Evolutionary conservation across 2,888 invertebrate species (phyloP).

Genomic region (Aphidoletes aphidimyza): DNA sequence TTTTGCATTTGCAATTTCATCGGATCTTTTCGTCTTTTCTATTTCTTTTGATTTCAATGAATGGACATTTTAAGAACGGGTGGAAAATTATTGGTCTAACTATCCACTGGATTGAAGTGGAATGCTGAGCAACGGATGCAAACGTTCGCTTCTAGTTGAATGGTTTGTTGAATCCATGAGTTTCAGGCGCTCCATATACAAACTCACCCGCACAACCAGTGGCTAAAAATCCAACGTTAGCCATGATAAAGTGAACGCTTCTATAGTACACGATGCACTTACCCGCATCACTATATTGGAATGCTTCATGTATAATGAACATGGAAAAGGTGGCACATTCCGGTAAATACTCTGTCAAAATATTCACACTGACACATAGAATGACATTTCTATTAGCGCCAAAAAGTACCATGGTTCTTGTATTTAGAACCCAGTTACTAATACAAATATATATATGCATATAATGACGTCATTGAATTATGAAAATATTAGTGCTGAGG

Average conservation of each 20-base stretch:
- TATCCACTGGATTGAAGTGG: slow-evolving; percentile 31
- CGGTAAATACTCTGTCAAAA: background rate
- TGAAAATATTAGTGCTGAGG: too few species aligned
- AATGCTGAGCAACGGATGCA: background rate
- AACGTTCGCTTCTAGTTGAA: slow-evolving; percentile 31
- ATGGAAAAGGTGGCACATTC: slow-evolving; percentile 42
- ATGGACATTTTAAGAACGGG: background rate
- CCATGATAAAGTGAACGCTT: slow-evolving; percentile 10
- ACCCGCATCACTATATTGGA: background rate
- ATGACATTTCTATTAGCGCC: too few species aligned
- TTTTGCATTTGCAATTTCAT: slow-evolving; percentile 6
- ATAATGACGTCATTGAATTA: too few species aligned
- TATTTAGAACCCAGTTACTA: too few species aligned
- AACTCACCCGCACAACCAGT: background rate
- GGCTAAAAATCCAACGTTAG: background rate
- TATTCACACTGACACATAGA: too few species aligned
- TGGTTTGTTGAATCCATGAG: slow-evolving; percentile 41
- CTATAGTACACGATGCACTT: background rate
- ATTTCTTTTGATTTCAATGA: slow-evolving; percentile 37
- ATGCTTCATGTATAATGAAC: slow-evolving; percentile 40
- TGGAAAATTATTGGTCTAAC: slow-evolving; percentile 27
- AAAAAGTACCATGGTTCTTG: too few species aligned
- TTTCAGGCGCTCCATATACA: background rate
- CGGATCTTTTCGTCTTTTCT: background rate
- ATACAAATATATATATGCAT: too few species aligned